Conservation (phyloP, 2,888 invertebrate genomes). For the Theretra japonica region DNA sequence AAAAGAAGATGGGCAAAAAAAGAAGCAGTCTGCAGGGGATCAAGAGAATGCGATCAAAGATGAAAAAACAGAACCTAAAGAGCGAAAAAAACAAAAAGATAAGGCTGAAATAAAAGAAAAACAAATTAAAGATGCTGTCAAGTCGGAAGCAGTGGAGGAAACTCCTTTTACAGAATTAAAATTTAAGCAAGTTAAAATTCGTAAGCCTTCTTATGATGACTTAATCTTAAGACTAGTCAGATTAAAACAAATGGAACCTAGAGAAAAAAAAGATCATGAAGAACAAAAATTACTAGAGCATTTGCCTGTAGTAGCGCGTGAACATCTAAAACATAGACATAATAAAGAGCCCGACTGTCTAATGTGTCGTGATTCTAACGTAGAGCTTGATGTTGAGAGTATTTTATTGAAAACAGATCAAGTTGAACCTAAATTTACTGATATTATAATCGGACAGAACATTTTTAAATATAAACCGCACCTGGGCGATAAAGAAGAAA, state of each 20-base stretch:
- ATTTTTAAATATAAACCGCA: constrained; percentile 54
- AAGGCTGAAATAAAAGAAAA: constrained; percentile 36
- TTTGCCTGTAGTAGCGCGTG: constrained; percentile 24
- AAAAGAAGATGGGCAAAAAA: constrained; percentile 24
- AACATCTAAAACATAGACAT: constrained; percentile 31
- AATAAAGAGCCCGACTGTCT: constrained; percentile 38
- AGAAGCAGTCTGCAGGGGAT: background rate
- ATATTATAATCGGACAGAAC: constrained; percentile 62
- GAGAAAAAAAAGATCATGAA: constrained; percentile 28
- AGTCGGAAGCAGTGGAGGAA: constrained; percentile 35
- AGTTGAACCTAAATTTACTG: constrained; percentile 38
- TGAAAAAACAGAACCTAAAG: background rate
- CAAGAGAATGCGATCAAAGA: background rate
- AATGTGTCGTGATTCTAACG: constrained; percentile 51
- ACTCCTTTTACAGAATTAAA: constrained; percentile 46
- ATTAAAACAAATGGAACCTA: constrained; percentile 47
- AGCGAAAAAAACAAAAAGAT: background rate
- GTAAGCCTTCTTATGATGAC: constrained; percentile 47
- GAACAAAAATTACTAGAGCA: constrained; percentile 28
- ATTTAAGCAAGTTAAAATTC: constrained; percentile 48
- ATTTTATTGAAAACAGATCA: constrained; percentile 47
- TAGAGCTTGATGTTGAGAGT: constrained; percentile 38
- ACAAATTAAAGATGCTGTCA: constrained; percentile 33
- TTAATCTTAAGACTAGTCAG: constrained; percentile 51
- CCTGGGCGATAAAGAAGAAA: constrained; percentile 37